Base-by-base conservation (phyloP, 2,797 vertebrate species). In the Myoxocephalus aenaeus region DNA sequence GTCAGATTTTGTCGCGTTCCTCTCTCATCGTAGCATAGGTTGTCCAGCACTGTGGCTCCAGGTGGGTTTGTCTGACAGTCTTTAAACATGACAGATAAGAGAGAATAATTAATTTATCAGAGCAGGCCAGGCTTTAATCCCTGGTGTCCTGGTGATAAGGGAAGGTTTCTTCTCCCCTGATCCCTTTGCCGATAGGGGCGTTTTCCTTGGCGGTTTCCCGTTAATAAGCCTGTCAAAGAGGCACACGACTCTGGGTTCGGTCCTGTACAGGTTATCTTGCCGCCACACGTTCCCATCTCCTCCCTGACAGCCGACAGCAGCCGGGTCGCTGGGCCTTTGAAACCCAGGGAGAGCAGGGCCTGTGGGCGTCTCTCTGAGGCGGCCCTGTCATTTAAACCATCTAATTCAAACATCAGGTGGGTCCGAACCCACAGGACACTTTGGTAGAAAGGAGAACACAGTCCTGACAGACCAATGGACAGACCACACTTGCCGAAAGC, bases 191-290 rank as follows among this genome's bases (percentile, higher is more conserved):
- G 94, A 96, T 95, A 95, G 81, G 83, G 80, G 77, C 79, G 83
- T 88, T 85, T 92, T 91, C 84, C 91, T 89, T 73, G 67, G 79
- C 85, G 89, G 81, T 90, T 86, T 89, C 61, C 86, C 80, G 93
- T 95, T 96, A 94, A 95, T 95, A 95, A 96, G 92, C 90, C 95
- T 95, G 89, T 96, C 94, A 93, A 92, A 90, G 90, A 91, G 91
- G 89, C 86, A 42, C 80, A 84, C 40, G 90, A 86, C 89, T 92
- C 79, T 73, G 80, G 87, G 89, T 93, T 87, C 74, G 48, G 65
- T 93, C 93, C 91, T 80, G 46, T 72, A 70, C 93, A 89, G 94
- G 95, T 96, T 96, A 95, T 95, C 93, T 94, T 90, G 22, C 77
- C 81, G 63, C 89, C 89, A 69, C 95, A 95, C 86, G 59, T 94